Percentiles rank a stretch among this genome's conserved stretches.
These are phyloP conservation scores for Sapayoa aenigma DNA, from an alignment of 2,113 vertebrate genomes.

Conservation along the genomic window DNA sequence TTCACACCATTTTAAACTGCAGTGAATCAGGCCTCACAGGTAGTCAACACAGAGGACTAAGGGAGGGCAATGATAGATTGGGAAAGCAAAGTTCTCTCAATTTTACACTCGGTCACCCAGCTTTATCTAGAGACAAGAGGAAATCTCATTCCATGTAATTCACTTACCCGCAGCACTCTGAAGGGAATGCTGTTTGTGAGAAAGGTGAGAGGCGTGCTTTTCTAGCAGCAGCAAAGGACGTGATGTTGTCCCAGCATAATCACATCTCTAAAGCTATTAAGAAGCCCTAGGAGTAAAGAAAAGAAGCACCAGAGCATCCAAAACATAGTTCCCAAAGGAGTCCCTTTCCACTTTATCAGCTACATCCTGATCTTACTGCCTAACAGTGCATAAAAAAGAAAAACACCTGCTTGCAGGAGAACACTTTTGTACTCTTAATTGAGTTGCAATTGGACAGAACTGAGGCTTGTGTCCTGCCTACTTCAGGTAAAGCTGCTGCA, in stretches of 20 bases:
- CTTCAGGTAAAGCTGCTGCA: neutral
- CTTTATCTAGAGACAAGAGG: slow-evolving; percentile 41
- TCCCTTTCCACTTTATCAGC: neutral
- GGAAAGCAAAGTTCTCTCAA: slow-evolving; percentile 45
- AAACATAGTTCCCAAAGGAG: neutral
- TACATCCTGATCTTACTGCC: neutral
- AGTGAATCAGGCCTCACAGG: neutral
- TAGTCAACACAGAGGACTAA: neutral
- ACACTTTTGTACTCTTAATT: neutral
- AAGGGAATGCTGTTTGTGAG: slow-evolving; percentile 3
- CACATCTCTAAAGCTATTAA: slow-evolving; percentile 1
- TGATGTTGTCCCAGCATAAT: neutral
- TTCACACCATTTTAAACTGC: neutral
- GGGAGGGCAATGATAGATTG: neutral
- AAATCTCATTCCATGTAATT: slow-evolving; percentile 40
- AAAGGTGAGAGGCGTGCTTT: neutral
- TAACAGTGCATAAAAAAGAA: neutral
- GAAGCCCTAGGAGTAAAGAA: neutral
- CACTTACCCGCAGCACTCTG: slow-evolving; percentile 41
- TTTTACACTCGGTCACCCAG: slow-evolving; percentile 58
- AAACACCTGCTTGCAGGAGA: neutral
- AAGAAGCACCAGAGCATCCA: neutral
- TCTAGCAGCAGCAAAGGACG: neutral
- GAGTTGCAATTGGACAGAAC: neutral
- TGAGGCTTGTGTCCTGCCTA: neutral